phyloP scores from a whole-genome alignment of 2,888 invertebrate genomes.

The Pristionchus japonicus region DNA sequence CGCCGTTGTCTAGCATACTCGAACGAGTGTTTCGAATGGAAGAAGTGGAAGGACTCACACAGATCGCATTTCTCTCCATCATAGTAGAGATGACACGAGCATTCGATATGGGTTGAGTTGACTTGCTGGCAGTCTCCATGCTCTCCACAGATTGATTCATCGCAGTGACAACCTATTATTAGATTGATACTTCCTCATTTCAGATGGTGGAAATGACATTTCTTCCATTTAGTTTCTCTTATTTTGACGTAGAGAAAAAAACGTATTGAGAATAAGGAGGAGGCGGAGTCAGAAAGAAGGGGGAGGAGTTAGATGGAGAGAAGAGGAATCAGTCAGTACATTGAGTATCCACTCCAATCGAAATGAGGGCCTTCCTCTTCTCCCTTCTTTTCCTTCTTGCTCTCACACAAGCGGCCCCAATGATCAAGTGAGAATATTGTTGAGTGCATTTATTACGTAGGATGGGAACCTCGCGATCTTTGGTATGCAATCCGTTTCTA shows the following conservation, averaged over 20 bases:
- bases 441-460: background rate
- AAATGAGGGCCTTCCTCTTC: background rate
- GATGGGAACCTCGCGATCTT: background rate
- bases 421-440: background rate
- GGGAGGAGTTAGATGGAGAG: background rate
- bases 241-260: background rate
- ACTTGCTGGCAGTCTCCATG: constrained; percentile 63
- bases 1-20: background rate
- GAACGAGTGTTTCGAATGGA: background rate
- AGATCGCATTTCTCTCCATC: constrained; percentile 69
- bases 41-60: no score
- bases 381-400: background rate
- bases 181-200: background rate
- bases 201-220: background rate
- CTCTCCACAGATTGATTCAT: constrained; percentile 57
- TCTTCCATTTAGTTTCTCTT: background rate
- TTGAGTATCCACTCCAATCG: background rate
- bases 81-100: constrained; percentile 70
- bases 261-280: background rate
- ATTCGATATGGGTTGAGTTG: constrained; percentile 68
- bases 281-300: constrained; percentile 12
- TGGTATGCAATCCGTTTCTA: background rate
- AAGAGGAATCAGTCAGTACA: background rate
- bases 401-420: background rate
- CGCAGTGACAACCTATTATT: constrained; percentile 52